A percentile compares a stretch with the other conserved stretches of the same genome.
These are phyloP conservation scores for Perognathus longimembris DNA, from an alignment of 2,113 vertebrate species.

Conservation along the genomic window DNA sequence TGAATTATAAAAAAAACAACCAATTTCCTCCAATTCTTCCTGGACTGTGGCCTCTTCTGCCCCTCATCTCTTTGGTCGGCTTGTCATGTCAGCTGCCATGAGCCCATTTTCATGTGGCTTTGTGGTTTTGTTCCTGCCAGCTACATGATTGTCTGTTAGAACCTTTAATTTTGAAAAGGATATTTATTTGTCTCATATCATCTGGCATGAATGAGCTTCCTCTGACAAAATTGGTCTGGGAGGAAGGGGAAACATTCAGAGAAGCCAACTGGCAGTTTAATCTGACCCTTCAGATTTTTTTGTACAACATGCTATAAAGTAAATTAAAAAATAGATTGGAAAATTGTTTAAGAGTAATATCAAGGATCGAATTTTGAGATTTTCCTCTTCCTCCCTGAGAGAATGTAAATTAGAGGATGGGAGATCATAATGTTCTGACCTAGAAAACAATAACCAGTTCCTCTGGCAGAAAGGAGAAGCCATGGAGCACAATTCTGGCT, in stretches of 20 bases:
- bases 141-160: neutral
- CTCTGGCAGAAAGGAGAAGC: neutral
- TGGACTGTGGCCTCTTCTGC: neutral
- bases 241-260: neutral
- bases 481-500: neutral
- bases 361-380: neutral
- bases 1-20: too few species aligned
- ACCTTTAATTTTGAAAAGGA: neutral
- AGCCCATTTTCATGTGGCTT: neutral
- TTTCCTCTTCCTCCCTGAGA: neutral
- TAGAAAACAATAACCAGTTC: neutral
- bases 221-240: neutral
- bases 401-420: neutral
- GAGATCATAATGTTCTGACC: neutral
- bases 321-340: neutral
- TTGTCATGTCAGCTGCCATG: neutral
- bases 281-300: neutral
- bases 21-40: neutral
- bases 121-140: neutral
- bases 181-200: neutral
- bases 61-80: neutral
- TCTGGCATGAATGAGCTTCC: neutral
- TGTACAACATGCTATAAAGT: neutral
- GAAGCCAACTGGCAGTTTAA: neutral
- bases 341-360: neutral